A percentile compares a stretch with the other conserved stretches of the same genome.
Evolutionary conservation across 2,797 vertebrate genomes (phyloP).

Genomic region (Fistularia tabacaria): DNA sequence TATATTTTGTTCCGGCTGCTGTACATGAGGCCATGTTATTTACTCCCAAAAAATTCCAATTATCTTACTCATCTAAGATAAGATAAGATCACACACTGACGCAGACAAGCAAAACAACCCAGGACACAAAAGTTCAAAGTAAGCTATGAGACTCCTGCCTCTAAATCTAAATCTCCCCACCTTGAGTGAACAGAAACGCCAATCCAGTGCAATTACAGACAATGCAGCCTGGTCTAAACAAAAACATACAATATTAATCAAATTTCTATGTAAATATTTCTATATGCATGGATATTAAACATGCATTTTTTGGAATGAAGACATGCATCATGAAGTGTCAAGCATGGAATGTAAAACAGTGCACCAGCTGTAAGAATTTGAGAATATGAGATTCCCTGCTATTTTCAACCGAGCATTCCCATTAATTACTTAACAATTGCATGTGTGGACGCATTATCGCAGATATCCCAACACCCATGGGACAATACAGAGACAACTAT

Average conservation of each 20-base stretch:
- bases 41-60: too few species aligned
- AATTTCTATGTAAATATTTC: constrained; percentile 76
- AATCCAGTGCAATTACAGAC: constrained; percentile 70
- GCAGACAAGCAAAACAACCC: too few species aligned
- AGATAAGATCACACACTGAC: too few species aligned
- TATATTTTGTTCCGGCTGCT: too few species aligned
- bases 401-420: constrained; percentile 26
- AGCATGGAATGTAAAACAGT: constrained; percentile 53
- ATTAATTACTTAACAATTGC: constrained; percentile 35
- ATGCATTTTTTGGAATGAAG: constrained; percentile 69
- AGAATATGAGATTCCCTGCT: constrained; percentile 48
- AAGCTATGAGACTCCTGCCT: too few species aligned
- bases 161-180: not conserved
- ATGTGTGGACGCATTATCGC: constrained; percentile 23
- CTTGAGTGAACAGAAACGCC: constrained; percentile 53
- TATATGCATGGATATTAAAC: constrained; percentile 74
- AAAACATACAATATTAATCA: constrained; percentile 42
- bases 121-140: too few species aligned
- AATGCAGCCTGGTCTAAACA: constrained; percentile 65
- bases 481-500: constrained; percentile 20
- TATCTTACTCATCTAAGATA: too few species aligned
- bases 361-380: constrained; percentile 11
- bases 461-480: constrained; percentile 6
- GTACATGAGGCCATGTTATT: too few species aligned
- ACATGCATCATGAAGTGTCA: constrained; percentile 34